These are phyloP conservation scores for Oligia latruncula DNA, from an alignment of 2,888 invertebrate species.

Conservation along the genomic window DNA sequence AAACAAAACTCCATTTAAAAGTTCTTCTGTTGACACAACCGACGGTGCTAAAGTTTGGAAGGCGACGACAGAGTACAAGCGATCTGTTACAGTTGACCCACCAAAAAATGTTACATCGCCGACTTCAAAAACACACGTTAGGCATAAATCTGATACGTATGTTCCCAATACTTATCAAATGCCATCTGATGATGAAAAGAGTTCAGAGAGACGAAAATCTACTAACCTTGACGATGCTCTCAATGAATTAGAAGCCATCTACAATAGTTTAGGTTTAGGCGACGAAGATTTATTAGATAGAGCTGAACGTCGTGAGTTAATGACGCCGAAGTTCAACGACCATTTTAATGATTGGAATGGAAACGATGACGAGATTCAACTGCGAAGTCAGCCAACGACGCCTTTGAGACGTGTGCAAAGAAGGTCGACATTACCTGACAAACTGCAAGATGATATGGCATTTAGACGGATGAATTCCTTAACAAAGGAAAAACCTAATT, in stretches of 20 bases:
- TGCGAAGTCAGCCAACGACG: slow-evolving; percentile 87
- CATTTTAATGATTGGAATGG: slow-evolving; percentile 89
- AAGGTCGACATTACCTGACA: slow-evolving; percentile 91
- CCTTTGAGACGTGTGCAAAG: slow-evolving; percentile 82
- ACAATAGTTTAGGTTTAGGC: slow-evolving; percentile 95
- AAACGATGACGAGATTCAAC: slow-evolving; percentile 85
- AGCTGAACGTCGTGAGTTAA: slow-evolving; percentile 93
- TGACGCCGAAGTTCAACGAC: slow-evolving; percentile 88
- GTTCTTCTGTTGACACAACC: slow-evolving; percentile 78
- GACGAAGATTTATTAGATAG: slow-evolving; percentile 95
- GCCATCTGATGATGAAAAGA: slow-evolving; percentile 87
- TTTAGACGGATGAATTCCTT: slow-evolving; percentile 92
- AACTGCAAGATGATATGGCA: slow-evolving; percentile 95
- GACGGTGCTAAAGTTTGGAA: slow-evolving; percentile 88
- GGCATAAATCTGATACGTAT: slow-evolving; percentile 87
- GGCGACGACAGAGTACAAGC: slow-evolving; percentile 87
- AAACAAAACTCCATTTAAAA: slow-evolving; percentile 77
- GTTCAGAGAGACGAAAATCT: slow-evolving; percentile 91
- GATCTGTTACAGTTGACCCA: slow-evolving; percentile 83
- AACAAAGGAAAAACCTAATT: slow-evolving; percentile 87
- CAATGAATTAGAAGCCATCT: slow-evolving; percentile 97
- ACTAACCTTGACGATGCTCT: slow-evolving; percentile 96
- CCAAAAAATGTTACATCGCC: slow-evolving; percentile 79
- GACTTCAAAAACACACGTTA: slow-evolving; percentile 82
- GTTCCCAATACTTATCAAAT: slow-evolving; percentile 81